These are phyloP conservation scores for Cordylochernes scorpioides DNA, from an alignment of 2,888 invertebrate species.

Conservation along the genomic window DNA sequence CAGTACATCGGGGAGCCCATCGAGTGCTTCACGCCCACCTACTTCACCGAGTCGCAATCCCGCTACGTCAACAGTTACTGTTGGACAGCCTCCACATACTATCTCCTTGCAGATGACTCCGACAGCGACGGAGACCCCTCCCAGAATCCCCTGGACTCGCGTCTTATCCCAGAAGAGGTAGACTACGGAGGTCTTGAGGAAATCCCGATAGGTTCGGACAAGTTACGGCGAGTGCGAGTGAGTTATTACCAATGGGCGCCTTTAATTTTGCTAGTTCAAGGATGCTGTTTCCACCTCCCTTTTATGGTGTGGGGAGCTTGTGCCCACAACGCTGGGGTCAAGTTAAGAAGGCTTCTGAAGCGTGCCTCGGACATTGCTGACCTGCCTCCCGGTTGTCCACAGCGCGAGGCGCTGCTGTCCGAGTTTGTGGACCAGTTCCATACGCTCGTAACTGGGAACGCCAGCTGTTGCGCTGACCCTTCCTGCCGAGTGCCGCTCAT, in stretches of 20 bases:
- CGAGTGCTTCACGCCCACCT: constrained; percentile 23
- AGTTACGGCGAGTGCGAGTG: constrained; percentile 16
- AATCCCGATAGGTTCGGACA: constrained; percentile 13
- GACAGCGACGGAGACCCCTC: constrained; percentile 12
- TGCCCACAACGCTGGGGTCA: constrained; percentile 18
- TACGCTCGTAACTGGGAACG: constrained; percentile 18
- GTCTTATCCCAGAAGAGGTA: constrained; percentile 15
- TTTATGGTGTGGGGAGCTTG: constrained; percentile 22
- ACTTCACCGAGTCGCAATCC: constrained; percentile 20
- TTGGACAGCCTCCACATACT: constrained; percentile 22
- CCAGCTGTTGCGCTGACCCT: constrained; percentile 17
- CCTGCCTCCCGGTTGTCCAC: constrained; percentile 18
- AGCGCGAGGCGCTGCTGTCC: constrained; percentile 17
- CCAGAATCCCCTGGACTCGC: constrained; percentile 15
- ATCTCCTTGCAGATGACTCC: constrained; percentile 16
- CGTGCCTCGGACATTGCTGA: constrained; percentile 17
- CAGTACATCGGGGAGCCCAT: constrained; percentile 27
- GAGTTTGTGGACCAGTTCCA: constrained; percentile 19
- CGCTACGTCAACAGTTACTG: constrained; percentile 20
- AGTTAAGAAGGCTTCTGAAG: constrained; percentile 17
- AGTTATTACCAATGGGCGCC: constrained; percentile 22
- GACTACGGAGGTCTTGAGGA: constrained; percentile 15
- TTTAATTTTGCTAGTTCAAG: constrained; percentile 20
- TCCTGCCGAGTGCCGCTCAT: constrained; percentile 13
- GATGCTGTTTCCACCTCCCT: constrained; percentile 22